Evolutionary conservation across 1,140 invertebrate genomes (phyloP), one percentile per base, ranked within the genome.

Genomic region (Melipona quadrifasciata): DNA sequence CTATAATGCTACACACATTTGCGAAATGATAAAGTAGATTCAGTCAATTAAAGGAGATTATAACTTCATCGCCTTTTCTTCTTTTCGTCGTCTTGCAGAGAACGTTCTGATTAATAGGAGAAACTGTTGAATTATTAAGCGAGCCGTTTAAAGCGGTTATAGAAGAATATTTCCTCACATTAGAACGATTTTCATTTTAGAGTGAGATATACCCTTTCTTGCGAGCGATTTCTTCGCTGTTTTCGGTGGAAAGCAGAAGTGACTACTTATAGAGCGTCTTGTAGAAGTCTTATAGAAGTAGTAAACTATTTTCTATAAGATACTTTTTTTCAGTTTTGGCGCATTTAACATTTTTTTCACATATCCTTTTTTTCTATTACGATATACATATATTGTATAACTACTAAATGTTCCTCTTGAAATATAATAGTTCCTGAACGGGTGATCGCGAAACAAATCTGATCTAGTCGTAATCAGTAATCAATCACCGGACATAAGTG

Each of bases 111-210:
- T 55, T 73, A 73, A 73, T 31, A 27, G 21, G 27, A 19, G 72
- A 74, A 55, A 31, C n/a, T 51, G 31, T 74, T 51, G 72, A 74
- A n/a, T 17, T 74, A 24, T 31, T 74, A 55, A 55, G 27, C n/a
- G 19, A 55, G 0, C 11, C 19, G 11, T 1, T 53, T 19, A 21
- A 74, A 55, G n/a, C 16, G 27, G 2, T 6, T 71, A 71, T 14
- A n/a, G 39, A 71, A 47, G 16, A 73, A 2, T 27, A 3, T 17
- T 73, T 55, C 3, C 31, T 6, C 17, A 8, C 8, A 51, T 10
- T 24, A 58, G 73, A 61, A 39, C 27, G 3, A 74, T 74, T 55
- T 74, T 55, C 47, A 74, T 74, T 74, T 55, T 55, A 51, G 2
- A 58, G 24, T 61, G 19, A 61, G 55, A 39, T 27, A 61, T 27